Evolutionary conservation across 1,140 invertebrate species (phyloP), one percentile per base, ranked within the genome.

Genomic region (Cotesia typhae): DNA sequence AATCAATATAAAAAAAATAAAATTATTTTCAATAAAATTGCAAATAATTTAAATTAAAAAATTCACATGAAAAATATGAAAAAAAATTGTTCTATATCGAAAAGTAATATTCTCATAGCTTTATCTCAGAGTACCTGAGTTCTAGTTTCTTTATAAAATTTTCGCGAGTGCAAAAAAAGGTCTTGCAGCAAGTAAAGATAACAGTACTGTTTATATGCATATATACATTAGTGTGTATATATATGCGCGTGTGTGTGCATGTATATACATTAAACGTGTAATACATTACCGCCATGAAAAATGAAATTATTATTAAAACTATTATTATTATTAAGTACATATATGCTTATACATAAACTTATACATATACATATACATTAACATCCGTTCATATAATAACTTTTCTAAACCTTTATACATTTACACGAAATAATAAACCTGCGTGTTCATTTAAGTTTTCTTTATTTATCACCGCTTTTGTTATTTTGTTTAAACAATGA

Each of bases 331-430:
- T 10, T 59, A 20, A 7, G 5, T 57, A 6, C 17, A 17, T 57
- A 57, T n/a, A 57, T 57, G 53, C 53, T 20, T 57, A 57, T n/a
- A 55, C 17, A 55, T 55, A 4, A 9, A 20, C n/a, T 7, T 55
- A 35, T 41, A 70, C 41, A 70, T 55, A 20, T 72, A 67, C 55
- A 66, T 72, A 61, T 35, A 66, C 55, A 72, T 67, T 53, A 28
- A 52, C 20, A 72, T 72, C 60, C 37, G 51, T 52, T 41, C 64
- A 57, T 55, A 53, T 28, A 28, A 28, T 28, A 41, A 20, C 66
- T 35, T 57, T 52, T 64, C 36, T 57, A 9, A 66, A 36, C 36
- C 41, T n/a, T 65, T 63, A 37, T 66, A 37, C 20, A n/a, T 28
- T 20, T 61, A 61, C 14, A 61, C 59, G 9, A 28, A 12, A 2